phyloP scores from a whole-genome alignment of 2,888 invertebrate species.

The Hyposoter didymator region DNA sequence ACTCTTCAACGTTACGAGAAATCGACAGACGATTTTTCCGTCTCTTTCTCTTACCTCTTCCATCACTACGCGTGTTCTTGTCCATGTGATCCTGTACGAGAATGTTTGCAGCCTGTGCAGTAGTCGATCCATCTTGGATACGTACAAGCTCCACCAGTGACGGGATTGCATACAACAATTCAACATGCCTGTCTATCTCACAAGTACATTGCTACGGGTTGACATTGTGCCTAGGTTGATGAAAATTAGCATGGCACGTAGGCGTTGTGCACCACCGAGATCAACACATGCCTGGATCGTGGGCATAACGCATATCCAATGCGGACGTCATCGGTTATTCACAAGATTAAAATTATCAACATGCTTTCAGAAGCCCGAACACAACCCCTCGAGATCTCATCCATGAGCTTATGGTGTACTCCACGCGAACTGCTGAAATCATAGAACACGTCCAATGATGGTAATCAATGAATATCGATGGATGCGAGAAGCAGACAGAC shows the following conservation, averaged over 20 bases:
- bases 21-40: neutral
- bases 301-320: neutral
- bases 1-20: neutral
- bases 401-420: neutral
- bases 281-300: constrained; percentile 18
- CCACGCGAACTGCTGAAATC: neutral
- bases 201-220: constrained; percentile 17
- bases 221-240: constrained; percentile 29
- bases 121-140: constrained; percentile 25
- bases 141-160: neutral
- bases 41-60: neutral
- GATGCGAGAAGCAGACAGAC: neutral
- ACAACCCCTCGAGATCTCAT: neutral
- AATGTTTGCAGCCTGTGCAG: constrained; percentile 25
- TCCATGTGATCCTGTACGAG: neutral
- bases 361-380: neutral
- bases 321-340: neutral
- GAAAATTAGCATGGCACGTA: constrained; percentile 30
- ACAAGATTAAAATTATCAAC: neutral
- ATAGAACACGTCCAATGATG: neutral
- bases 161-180: constrained; percentile 18
- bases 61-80: neutral
- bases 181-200: constrained; percentile 42
- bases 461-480: neutral
- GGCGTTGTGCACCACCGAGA: neutral